These are phyloP conservation scores for Todus mexicanus DNA, from an alignment of 2,797 vertebrate genomes.

Conservation along the genomic window DNA sequence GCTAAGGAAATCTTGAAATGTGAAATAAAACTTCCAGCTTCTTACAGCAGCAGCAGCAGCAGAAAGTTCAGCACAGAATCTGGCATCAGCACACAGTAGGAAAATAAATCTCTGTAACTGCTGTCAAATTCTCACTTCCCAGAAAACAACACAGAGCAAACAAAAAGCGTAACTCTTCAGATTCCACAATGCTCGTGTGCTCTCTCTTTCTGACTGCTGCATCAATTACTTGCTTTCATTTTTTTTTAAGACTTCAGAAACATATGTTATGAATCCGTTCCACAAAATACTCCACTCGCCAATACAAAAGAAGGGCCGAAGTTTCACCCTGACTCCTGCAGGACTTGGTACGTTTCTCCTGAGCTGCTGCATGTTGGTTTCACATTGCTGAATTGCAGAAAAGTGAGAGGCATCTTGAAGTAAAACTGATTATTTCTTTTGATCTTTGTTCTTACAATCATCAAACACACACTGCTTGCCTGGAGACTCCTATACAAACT, in stretches of 20 bases:
- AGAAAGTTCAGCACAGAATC: background rate
- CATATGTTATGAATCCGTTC: background rate
- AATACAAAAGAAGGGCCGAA: background rate
- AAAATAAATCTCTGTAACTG: background rate
- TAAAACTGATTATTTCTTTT: slow-evolving; percentile 19
- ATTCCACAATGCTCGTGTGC: background rate
- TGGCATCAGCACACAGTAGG: background rate
- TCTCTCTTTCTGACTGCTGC: background rate
- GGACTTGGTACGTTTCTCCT: background rate
- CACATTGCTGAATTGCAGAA: background rate
- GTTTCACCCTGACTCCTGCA: background rate
- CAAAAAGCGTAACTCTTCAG: background rate
- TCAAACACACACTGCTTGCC: slow-evolving; percentile 2
- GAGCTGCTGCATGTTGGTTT: background rate
- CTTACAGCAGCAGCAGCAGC: no score
- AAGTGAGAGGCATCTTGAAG: background rate
- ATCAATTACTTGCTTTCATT: background rate
- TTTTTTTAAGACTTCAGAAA: background rate
- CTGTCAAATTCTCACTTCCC: background rate
- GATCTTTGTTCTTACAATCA: slow-evolving; percentile 12
- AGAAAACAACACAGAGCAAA: background rate
- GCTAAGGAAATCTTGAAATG: background rate
- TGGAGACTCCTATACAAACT: slow-evolving; percentile 7
- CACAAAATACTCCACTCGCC: background rate
- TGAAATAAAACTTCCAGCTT: background rate